Percentiles rank a stretch among this genome's conserved stretches.
Evolutionary conservation across 2,888 invertebrate genomes (phyloP).

Genomic region (Drosophila kokeensis): DNA sequence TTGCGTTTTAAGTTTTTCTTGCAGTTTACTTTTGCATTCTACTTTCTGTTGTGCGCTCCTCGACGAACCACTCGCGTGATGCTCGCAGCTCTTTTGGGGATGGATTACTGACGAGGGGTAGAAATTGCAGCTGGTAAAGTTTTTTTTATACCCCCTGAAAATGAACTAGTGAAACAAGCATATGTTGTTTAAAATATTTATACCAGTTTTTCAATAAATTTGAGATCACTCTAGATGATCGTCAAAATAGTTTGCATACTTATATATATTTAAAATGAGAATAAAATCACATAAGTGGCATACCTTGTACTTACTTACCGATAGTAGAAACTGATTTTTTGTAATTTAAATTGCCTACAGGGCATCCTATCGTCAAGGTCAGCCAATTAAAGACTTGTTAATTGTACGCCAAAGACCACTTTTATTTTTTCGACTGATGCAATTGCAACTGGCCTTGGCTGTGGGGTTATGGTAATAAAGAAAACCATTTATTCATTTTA

Average conservation of each 20-base stretch:
- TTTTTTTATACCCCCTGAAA: conserved; percentile 11
- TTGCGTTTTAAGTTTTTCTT: conserved; percentile 52
- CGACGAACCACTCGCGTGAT: conserved; percentile 57
- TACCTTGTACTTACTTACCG: not conserved
- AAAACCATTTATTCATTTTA: not conserved
- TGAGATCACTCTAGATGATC: not conserved
- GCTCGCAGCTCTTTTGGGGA: conserved; percentile 46
- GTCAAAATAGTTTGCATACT: not conserved
- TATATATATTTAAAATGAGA: not conserved
- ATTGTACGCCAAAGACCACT: not conserved
- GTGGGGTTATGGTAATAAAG: not conserved
- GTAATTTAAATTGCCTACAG: not conserved
- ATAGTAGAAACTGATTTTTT: no score
- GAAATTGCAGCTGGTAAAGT: conserved; percentile 25
- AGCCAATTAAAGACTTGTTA: not conserved
- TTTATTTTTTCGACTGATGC: not conserved
- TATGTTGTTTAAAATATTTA: not conserved
- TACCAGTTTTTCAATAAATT: not conserved
- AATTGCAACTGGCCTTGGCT: not conserved
- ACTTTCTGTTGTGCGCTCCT: conserved; percentile 34
- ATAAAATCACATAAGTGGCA: not conserved
- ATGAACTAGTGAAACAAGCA: conserved; percentile 7
- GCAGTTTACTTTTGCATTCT: conserved; percentile 41
- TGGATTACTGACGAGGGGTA: conserved; percentile 30
- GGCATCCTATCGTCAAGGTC: not conserved